Conservation (phyloP, 1,140 invertebrate genomes). For the Seison nebaliae region DNA sequence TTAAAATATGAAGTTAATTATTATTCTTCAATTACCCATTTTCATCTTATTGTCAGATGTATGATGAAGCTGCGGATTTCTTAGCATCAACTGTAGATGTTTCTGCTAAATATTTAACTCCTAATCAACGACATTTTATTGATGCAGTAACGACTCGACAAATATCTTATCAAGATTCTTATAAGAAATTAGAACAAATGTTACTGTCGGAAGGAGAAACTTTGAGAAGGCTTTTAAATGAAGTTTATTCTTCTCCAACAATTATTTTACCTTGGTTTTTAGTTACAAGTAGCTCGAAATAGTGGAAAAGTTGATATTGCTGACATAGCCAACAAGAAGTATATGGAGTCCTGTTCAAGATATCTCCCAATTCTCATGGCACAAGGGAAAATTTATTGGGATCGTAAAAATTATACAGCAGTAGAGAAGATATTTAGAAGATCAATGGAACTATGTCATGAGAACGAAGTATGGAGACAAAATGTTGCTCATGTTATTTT, state of each 20-base stretch:
- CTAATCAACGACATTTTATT: constrained; percentile 38
- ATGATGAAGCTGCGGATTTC: constrained; percentile 84
- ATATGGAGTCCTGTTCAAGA: no score
- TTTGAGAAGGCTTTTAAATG: constrained; percentile 65
- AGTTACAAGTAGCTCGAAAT: no score
- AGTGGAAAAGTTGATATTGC: no score
- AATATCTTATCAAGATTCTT: constrained; percentile 82
- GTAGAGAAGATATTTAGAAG: constrained; percentile 46
- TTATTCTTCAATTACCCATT: neutral
- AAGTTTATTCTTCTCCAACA: no score
- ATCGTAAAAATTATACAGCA: constrained; percentile 71
- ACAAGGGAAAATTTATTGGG: constrained; percentile 96
- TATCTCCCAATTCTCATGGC: constrained; percentile 85
- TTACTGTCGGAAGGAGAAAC: constrained; percentile 63
- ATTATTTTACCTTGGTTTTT: no score
- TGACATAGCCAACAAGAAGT: no score
- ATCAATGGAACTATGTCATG: constrained; percentile 87
- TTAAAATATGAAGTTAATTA: constrained; percentile 52
- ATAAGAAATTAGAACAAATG: constrained; percentile 79
- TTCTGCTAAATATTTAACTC: constrained; percentile 75
- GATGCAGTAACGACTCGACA: constrained; percentile 88
- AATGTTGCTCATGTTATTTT: constrained; percentile 94
- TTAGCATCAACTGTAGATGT: constrained; percentile 86
- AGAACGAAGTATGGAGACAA: constrained; percentile 78
- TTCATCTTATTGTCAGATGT: constrained; percentile 37